Base-by-base conservation (phyloP, 2,797 vertebrate species). In the Poliocrania exsul region DNA sequence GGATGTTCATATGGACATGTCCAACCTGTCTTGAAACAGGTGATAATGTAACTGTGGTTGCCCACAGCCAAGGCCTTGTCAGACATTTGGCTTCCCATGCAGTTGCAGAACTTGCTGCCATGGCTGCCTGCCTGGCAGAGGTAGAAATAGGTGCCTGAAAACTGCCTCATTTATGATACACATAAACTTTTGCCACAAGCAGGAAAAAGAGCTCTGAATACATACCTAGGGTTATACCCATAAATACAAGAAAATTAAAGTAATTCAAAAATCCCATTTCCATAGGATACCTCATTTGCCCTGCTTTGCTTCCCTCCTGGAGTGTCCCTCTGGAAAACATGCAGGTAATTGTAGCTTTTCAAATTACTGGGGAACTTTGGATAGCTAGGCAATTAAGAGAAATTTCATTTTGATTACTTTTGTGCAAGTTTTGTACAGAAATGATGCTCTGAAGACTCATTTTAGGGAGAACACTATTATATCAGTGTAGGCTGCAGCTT, bases 401-500 rank as follows among this genome's bases (percentile, higher is more conserved):
- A 87, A 50, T 78, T 93, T 69, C 21, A 16, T 92, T 92, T 67
- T 85, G 65, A 83, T 94, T 87, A 85, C 57, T 80, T 81, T 82
- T 70, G 57, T 58, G 42, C 60, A 66, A 37, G 56, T 78, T 93
- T 86, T 70, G 40, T 53, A 20, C 18, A 29, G 75, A 71, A 91
- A 94, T 0, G 4, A 33, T 72, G 33, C 73, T 82, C 91, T 35
- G 38, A 93, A 87, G 75, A 15, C 49, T 92, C 28, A 0, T 93
- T 94, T 85, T 82, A 73, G 40, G 25, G 44, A 87, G 51, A 92
- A 77, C 3, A 8, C 20, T 75, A 6, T 84, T 70, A 13, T 40
- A 62, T 64, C 33, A 67, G 33, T 1, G 5, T 70, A 49, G 44
- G 44, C 50, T 37, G 71, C 50, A 88, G 47, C 84, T 81, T 89